A percentile compares a stretch with the other conserved stretches of the same genome.
Conservation (phyloP, 1,140 invertebrate genomes). For the Paralvinella palmiformis region DNA sequence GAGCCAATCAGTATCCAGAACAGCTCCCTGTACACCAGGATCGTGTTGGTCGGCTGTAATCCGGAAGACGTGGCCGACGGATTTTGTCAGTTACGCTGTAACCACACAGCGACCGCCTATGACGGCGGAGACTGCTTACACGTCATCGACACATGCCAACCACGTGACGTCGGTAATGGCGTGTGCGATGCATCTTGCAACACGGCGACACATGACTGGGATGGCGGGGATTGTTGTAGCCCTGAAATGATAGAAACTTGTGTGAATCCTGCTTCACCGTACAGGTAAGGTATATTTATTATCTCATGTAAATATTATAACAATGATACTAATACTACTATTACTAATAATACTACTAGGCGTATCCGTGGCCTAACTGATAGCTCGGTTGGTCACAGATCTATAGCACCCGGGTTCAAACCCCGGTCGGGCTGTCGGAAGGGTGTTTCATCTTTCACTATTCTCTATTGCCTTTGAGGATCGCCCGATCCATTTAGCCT, state of each 20-base stretch:
- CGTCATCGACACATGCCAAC: constrained; percentile 10
- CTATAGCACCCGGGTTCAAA: no score
- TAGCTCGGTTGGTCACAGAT: no score
- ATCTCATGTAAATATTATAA: no score
- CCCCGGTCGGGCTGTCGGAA: no score
- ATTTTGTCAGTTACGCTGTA: constrained; percentile 30
- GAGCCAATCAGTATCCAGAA: constrained; percentile 25
- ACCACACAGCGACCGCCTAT: constrained; percentile 21
- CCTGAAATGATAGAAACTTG: constrained; percentile 23
- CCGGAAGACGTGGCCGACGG: constrained; percentile 26
- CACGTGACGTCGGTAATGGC: constrained; percentile 26
- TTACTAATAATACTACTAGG: neutral
- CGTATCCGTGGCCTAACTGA: no score
- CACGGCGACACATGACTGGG: constrained; percentile 30
- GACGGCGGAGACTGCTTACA: constrained; percentile 36
- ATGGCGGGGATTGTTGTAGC: constrained; percentile 38
- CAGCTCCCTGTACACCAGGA: constrained; percentile 22
- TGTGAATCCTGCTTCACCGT: constrained; percentile 29
- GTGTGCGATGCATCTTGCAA: constrained; percentile 37
- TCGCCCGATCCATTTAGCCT: no score
- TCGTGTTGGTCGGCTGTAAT: constrained; percentile 32
- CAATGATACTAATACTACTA: neutral
- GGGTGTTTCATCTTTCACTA: no score
- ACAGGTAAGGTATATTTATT: constrained; percentile 25
- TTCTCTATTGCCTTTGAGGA: no score